Base-by-base conservation (phyloP, 2,888 invertebrate species). In the Xestia xanthographa region DNA sequence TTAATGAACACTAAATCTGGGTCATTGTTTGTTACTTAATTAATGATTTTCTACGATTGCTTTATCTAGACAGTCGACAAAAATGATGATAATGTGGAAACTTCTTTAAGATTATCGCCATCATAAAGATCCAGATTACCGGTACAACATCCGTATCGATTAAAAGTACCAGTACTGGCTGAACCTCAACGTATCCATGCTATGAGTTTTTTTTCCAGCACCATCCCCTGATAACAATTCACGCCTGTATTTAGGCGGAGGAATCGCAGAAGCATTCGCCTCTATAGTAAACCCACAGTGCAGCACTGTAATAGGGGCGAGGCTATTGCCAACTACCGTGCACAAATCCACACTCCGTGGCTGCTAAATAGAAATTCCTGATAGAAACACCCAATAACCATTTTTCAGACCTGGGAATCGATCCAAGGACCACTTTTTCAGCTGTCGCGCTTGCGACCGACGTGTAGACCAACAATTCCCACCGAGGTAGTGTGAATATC, bases 1-100 rank as follows among this genome's bases (percentile, higher is more conserved):
- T 82, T 79, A 85, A 75, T 82, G 77, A 85, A 75, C 72, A 66
- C 68, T 60, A 17, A 53, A 73, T 75, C 67, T 79, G 60, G 80
- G 69, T 75, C 82, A 82, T 75, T 79, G 53, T 83, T 84, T 11
- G 58, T 81, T 63, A 53, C 22, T 75, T 66, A 65, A 75, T 73
- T 65, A 66, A 67, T 77, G 65, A 45, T 77, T 72, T 76, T 45
- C 70, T 67, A 56, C 11, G n/a, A 58, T 26, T 17, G 62, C 12
- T n/a, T 2, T 43, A 66, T 43, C n/a, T 38, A 38, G n/a, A 58
- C 6, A 45, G 38, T 43, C n/a, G 22, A 45, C 8, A 29, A 29
- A 66, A 62, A 29, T 26, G 34, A 9, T 9, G n/a, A n/a, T n/a
- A 26, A 1, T 17, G 63, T 60, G 9, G 58, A 20, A 50, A 12